Conservation (phyloP, 2,797 vertebrate species). For the Enteromius thamalakanensis region DNA sequence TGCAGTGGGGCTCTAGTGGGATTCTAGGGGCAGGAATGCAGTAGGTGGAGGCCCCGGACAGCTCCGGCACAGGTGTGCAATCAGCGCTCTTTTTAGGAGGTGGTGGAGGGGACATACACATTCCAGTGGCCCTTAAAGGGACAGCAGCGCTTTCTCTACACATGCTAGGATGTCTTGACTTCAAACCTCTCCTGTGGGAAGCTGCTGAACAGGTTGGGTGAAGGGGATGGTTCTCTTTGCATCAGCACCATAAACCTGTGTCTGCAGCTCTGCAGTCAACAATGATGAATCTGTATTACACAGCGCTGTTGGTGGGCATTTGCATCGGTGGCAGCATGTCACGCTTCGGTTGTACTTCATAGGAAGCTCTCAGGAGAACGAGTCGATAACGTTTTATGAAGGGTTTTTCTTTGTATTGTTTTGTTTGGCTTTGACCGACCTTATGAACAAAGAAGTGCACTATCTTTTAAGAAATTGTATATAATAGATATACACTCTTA, state of each 20-base stretch:
- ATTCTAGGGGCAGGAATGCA: slow-evolving; percentile 53
- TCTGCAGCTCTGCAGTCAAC: slow-evolving; percentile 9
- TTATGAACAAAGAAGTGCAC: not conserved
- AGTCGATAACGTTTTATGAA: not conserved
- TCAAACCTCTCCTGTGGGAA: slow-evolving; percentile 36
- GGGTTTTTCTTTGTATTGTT: not conserved
- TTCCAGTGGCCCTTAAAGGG: slow-evolving; percentile 51
- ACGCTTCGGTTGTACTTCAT: not conserved
- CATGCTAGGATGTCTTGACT: not conserved
- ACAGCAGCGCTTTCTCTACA: slow-evolving; percentile 6
- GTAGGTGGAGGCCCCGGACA: slow-evolving; percentile 25
- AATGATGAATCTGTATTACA: slow-evolving; percentile 13
- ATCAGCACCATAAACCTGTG: slow-evolving; percentile 41
- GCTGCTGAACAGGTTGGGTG: slow-evolving; percentile 49
- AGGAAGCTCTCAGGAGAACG: slow-evolving; percentile 6
- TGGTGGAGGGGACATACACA: slow-evolving; percentile 10
- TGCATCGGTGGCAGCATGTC: slow-evolving; percentile 9
- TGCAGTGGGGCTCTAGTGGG: not conserved
- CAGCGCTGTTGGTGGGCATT: not conserved
- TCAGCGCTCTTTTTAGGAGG: not conserved
- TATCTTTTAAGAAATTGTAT: not conserved
- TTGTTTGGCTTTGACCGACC: not conserved
- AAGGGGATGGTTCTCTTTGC: slow-evolving; percentile 29
- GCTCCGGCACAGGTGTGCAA: slow-evolving; percentile 36
- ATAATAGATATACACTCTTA: not conserved